These are phyloP conservation scores for Brachymystax lenok DNA, from an alignment of 2,797 vertebrate genomes.

Conservation along the genomic window DNA sequence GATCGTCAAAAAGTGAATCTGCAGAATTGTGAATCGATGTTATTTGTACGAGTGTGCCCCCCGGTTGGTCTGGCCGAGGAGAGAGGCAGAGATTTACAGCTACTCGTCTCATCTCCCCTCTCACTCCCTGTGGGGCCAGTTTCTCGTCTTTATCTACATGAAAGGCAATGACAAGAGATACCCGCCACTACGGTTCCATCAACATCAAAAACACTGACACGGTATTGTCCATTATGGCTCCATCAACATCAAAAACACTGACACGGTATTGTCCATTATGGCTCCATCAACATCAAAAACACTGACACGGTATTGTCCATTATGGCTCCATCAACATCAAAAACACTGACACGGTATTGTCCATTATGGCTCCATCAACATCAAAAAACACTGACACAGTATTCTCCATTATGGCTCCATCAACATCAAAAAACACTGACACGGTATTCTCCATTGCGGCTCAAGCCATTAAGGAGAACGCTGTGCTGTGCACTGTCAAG, in stretches of 20 bases:
- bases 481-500: constrained; percentile 77
- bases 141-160: constrained; percentile 80
- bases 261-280: constrained; percentile 66
- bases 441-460: constrained; percentile 63
- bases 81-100: constrained; percentile 69
- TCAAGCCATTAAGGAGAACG: constrained; percentile 74
- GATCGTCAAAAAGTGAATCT: background rate
- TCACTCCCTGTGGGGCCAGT: constrained; percentile 71
- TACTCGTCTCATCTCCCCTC: constrained; percentile 63
- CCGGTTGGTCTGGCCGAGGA: background rate
- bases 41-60: background rate
- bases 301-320: constrained; percentile 71
- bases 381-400: constrained; percentile 74
- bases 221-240: constrained; percentile 64
- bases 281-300: constrained; percentile 78
- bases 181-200: constrained; percentile 78
- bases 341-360: constrained; percentile 73
- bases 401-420: constrained; percentile 69
- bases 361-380: constrained; percentile 70
- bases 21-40: constrained; percentile 1
- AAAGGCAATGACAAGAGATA: constrained; percentile 78
- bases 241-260: constrained; percentile 78
- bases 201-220: constrained; percentile 77
- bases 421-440: constrained; percentile 78
- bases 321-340: constrained; percentile 75